phyloP scores from a whole-genome alignment of 2,797 vertebrate genomes.

The Manis crassicaudata region DNA sequence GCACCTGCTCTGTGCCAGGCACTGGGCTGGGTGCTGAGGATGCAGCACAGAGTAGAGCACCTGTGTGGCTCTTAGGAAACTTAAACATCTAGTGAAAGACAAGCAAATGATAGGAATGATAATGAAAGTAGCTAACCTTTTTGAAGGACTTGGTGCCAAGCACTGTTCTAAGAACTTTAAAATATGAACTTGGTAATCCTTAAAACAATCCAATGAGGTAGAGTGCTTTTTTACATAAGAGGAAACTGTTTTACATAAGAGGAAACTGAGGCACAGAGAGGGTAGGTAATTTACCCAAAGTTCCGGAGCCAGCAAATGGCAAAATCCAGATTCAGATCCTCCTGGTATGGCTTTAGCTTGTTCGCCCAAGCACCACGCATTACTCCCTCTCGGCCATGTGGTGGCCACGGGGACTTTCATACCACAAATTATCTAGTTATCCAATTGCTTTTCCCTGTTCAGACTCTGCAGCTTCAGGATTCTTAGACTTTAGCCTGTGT shows the following conservation, averaged over 20 bases:
- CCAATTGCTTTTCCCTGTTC: neutral
- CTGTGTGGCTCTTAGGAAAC: neutral
- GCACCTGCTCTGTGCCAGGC: neutral
- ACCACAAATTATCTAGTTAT: accelerated
- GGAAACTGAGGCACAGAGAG: neutral
- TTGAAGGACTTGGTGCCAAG: neutral
- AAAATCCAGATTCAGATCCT: neutral
- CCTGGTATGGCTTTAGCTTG: accelerated
- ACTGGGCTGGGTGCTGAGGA: neutral
- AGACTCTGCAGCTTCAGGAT: accelerated
- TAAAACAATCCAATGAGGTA: neutral
- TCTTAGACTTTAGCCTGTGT: accelerated
- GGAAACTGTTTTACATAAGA: neutral
- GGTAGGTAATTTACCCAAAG: neutral
- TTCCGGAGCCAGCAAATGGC: accelerated
- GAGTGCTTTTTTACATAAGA: neutral
- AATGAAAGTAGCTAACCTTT: neutral
- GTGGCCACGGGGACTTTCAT: accelerated
- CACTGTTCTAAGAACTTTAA: neutral
- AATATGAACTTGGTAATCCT: neutral
- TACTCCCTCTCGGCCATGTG: accelerated
- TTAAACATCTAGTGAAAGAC: neutral
- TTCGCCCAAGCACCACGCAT: accelerated
- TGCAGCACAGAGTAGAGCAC: neutral
- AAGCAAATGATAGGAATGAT: too few species aligned